These are phyloP conservation scores for Apis mellifera DNA, from an alignment of 1,140 invertebrate genomes.

Conservation along the genomic window Amel_HAv3.1 CM009936.2:2612501-2613000, in stretches of 20 bases:
- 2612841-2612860: background rate
- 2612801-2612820: background rate
- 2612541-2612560: background rate
- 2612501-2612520: no score
- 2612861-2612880: background rate
- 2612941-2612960: slow-evolving; percentile 11
- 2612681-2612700: background rate
- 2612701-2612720: background rate
- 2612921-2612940: slow-evolving; percentile 5
- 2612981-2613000: slow-evolving; percentile 18
- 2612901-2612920: background rate
- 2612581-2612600: background rate
- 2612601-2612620: background rate
- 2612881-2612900: background rate
- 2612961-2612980: slow-evolving; percentile 13
- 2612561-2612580: no score
- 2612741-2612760: slow-evolving; percentile 15
- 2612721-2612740: background rate
- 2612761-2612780: slow-evolving; percentile 4
- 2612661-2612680: background rate
- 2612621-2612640: background rate
- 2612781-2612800: background rate
- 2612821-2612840: background rate
- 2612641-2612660: background rate
- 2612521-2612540: no score